These are phyloP conservation scores for Sebastes iracundus DNA, from an alignment of 2,797 vertebrate genomes.

Conservation along the genomic window DNA sequence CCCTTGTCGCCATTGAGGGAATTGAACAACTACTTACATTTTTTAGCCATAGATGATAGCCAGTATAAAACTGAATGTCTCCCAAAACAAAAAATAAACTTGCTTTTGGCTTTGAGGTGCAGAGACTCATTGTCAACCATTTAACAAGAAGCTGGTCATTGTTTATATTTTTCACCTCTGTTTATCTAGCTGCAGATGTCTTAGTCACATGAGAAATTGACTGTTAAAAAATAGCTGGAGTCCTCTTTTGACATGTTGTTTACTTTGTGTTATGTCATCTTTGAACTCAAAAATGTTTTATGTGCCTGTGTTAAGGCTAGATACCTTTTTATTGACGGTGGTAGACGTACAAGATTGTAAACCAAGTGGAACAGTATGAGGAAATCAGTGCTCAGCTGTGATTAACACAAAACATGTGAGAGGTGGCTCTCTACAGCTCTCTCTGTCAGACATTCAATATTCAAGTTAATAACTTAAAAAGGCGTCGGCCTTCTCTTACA, in stretches of 20 bases:
- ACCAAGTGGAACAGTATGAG: not conserved
- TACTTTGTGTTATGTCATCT: conserved; percentile 1
- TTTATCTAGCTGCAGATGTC: not conserved
- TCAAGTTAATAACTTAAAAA: not conserved
- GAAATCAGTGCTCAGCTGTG: conserved; percentile 11
- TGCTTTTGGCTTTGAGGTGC: not conserved
- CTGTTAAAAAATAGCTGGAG: not conserved
- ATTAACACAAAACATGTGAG: conserved; percentile 10
- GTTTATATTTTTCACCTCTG: not conserved
- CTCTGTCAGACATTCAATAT: not conserved
- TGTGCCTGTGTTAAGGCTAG: not conserved
- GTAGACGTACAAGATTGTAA: conserved; percentile 2
- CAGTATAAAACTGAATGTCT: not conserved
- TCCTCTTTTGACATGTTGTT: not conserved
- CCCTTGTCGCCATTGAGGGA: not conserved
- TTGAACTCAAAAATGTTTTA: not conserved
- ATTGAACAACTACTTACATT: not conserved
- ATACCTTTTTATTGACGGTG: not conserved
- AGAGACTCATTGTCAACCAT: not conserved
- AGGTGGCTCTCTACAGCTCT: not conserved
- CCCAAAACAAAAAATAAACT: not conserved
- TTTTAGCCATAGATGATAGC: not conserved
- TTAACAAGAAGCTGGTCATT: not conserved
- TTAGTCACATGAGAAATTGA: not conserved
- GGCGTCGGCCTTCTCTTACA: not conserved